Evolutionary conservation across 2,113 vertebrate species (phyloP), one percentile per base, ranked within the genome.

Genomic region (Phrynosoma platyrhinos): DNA sequence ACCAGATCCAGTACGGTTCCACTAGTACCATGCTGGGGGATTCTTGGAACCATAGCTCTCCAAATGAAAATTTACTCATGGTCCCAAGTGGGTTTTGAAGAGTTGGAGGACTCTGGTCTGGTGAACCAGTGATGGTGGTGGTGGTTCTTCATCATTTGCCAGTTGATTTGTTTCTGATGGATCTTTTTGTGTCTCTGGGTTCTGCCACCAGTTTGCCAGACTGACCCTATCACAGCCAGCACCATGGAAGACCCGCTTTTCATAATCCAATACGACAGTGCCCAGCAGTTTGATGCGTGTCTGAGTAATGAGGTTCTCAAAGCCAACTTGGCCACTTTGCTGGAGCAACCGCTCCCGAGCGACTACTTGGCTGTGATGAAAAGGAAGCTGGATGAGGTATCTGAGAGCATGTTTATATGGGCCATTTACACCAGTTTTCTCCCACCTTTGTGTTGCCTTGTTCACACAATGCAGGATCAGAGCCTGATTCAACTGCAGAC

Each of bases 381-480:
- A 66, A 68, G 87, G 12, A 97, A 94, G 89, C 86, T 97, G 21
- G 27, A 90, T 0, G 87, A 93, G 96, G 97, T 97, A 79, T 88
- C 8, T 4, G 25, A 4, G 23, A 8, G 68, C 5, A 68, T 16
- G 47, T 47, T 7, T 47, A 47, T 7, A 69, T 25, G 13, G 53
- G 13, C 10, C 23, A n/a, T 2, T 62, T 62, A 53, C n/a, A 32
- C 20, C 6, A 79, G 9, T 4, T 4, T n/a, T 18, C 9, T 1
- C 30, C 30, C 53, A 62, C 20, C 4, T 23, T 32, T 55, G 14
- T 25, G 9, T 20, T 55, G 52, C 16, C 9, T 20, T 80, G 52
- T 27, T 3, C 4, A n/a, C 47, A 20, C 55, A 2, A 55, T 55
- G 77, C 25, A 55, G 14, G 32, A 5, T 32, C 62, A 13, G 20